Conservation (phyloP, 2,888 invertebrate species). For the Drosophila glabriapex region DNA sequence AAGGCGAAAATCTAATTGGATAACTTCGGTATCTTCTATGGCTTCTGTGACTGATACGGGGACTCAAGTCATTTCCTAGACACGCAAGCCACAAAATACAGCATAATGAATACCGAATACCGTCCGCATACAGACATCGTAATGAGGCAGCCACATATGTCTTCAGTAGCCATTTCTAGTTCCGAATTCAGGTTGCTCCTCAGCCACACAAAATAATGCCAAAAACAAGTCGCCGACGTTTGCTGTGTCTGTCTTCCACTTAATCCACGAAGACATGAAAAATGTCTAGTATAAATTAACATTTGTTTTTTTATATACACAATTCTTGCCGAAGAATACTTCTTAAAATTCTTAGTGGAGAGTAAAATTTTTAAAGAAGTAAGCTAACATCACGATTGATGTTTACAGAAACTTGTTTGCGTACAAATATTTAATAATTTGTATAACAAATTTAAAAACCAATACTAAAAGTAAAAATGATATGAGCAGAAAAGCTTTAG, state of each 20-base stretch:
- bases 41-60: slow-evolving; percentile 13
- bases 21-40: slow-evolving; percentile 32
- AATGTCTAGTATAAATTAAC: not conserved
- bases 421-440: not conserved
- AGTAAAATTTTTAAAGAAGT: not conserved
- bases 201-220: slow-evolving; percentile 43
- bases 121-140: not conserved
- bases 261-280: not conserved
- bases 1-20: slow-evolving; percentile 68
- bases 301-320: not conserved
- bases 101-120: slow-evolving; percentile 25
- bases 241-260: not conserved
- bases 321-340: not conserved
- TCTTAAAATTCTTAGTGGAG: not conserved
- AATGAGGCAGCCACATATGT: not conserved
- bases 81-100: slow-evolving; percentile 28
- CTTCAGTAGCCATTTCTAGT: slow-evolving; percentile 8
- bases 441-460: not conserved
- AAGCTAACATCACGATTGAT: not conserved
- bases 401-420: not conserved
- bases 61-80: slow-evolving; percentile 37
- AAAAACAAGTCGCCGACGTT: slow-evolving; percentile 9
- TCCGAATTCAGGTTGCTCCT: slow-evolving; percentile 22
- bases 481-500: too few relatives aligned
- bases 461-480: not conserved